Conservation (phyloP, 2,113 vertebrate species). For the Zapus hudsonius region DNA sequence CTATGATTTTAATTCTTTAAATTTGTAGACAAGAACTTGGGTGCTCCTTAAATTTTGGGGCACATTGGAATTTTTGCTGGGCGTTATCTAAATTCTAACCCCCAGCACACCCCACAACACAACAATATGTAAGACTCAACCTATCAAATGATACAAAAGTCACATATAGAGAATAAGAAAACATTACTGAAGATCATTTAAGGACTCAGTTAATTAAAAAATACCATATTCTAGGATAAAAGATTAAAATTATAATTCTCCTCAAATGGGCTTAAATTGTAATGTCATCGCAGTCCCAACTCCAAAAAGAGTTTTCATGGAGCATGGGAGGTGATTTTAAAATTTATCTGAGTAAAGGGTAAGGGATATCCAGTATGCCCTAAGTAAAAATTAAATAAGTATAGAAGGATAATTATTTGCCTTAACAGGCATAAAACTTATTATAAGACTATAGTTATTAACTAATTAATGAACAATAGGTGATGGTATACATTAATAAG, state of each 20-base stretch:
- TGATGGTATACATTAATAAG: neutral
- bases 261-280: neutral
- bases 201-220: neutral
- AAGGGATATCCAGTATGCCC: neutral
- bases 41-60: too few relatives aligned
- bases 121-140: neutral
- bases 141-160: neutral
- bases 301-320: neutral
- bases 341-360: neutral
- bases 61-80: too few relatives aligned
- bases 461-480: neutral
- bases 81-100: too few relatives aligned
- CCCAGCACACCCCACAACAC: too few relatives aligned
- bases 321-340: constrained; percentile 17
- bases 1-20: too few relatives aligned
- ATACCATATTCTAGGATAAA: neutral
- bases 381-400: neutral
- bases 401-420: neutral
- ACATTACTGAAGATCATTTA: neutral
- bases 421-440: neutral
- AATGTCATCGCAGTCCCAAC: neutral
- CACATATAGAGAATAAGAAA: neutral
- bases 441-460: neutral
- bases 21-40: too few relatives aligned
- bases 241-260: neutral